Base-by-base conservation (phyloP, 2,797 vertebrate species). In the Sebastes miniatus region DNA sequence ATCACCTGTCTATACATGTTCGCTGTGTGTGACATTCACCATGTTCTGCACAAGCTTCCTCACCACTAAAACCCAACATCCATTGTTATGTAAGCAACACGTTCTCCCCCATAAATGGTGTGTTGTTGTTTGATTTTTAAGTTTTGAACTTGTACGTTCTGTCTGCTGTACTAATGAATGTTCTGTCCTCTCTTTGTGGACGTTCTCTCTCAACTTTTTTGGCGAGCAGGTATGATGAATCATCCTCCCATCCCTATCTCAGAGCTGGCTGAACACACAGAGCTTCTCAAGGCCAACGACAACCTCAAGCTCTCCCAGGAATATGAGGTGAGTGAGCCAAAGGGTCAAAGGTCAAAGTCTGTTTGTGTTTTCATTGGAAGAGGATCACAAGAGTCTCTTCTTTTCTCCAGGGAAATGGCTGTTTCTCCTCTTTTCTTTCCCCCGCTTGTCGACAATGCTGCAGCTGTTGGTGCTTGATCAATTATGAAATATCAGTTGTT, bases 281-380 rank as follows among this genome's bases (percentile, higher is more conserved):
- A 99, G 84, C 96, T 97, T 66, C 96, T 99, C 87, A 99, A 99
- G 92, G 98, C 98, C 93, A 99, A 99, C 27, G 98, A 99, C 96
- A 99, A 98, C 95, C 97, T 99, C 79, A 97, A 98, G 91, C 96
- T 99, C 76, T 99, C 98, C 58, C 98, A 99, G 95, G 98, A 99
- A 90, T 99, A 99, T 3, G 98, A 99, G 98, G 98, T 99, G 95
- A 91, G 95, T 84, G 54, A 74, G 77, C 71, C 80, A 50, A 56
- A 70, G 43, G 76, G 72, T 84, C 56, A 75, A 61, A 77, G 20
- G 32, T 81, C 61, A 77, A 29, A 70, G 76, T 76, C 80, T 64
- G 75, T 76, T 84, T 86, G 79, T 84, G 75, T 88, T 87, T 85
- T 79, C 69, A 80, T 56, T 78, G 59, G 12, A 62, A 65, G 2